Evolutionary conservation across 2,113 vertebrate genomes (phyloP), one percentile per base, ranked within the genome.

Genomic region (Todiramphus chloris): DNA sequence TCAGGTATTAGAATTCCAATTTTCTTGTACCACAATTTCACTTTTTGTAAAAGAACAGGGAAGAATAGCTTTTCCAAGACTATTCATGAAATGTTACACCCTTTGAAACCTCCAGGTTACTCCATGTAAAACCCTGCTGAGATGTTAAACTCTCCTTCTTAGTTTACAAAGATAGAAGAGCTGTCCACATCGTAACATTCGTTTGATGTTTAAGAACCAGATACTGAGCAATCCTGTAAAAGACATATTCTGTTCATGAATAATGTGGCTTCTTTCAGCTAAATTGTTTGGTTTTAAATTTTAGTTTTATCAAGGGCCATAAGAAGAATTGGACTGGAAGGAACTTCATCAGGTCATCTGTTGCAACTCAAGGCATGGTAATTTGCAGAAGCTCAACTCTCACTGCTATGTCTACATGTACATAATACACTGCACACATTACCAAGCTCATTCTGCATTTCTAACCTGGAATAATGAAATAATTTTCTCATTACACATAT

Each of bases 351-450:
- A 51, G 41, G 30, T 44, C 41, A 70, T 2, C 3, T 64, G 16
- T 59, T 77, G 9, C 37, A 64, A 15, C 8, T 74, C 43, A 70
- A 67, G 68, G 51, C 44, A 53, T 1, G 1, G 23, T 7, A 62
- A 74, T 66, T 48, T 62, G 27, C 55, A 82, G 69, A 56, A 87
- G 23, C 20, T 93, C 55, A 41, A 59, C 21, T 60, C 4, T 0
- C 11, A 30, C 16, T 1, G 3, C 0, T 31, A 8, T 43, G 14
- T 87, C 41, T 33, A 28, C 19, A 10, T 7, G 11, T 3, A 3
- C 2, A 2, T 41, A 37, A 13, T 19, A 13, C 3, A 1, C n/a
- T 58, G 16, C 30, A 35, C n/a, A 62, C 5, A 10, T 39, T 31
- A 16, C 35, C 18, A 64, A 35, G 25, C 8, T 27, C 25, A 10